Evolutionary conservation across 1,140 invertebrate genomes (phyloP), one percentile per base, ranked within the genome.

Genomic region (Drosophila ogumai): DNA sequence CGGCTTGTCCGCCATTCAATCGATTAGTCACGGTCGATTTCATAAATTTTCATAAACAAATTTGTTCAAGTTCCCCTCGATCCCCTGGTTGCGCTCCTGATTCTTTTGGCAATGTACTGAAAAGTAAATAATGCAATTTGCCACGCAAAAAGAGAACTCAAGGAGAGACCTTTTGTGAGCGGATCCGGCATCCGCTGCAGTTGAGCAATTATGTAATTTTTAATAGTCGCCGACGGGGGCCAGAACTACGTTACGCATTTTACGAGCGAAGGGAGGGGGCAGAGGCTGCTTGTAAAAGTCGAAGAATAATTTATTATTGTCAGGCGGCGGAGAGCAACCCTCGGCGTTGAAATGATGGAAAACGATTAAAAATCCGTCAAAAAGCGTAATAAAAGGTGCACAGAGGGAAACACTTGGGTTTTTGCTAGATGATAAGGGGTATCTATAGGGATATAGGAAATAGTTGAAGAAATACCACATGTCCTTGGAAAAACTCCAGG

Each of bases 131-230:
- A 79, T 87, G 82, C 82, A 88, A 86, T 86, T 86, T 79, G 82
- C 59, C 64, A 86, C 79, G 75, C 65, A 78, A 46, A 44, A 40
- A 47, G 31, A 31, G 52, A 44, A 56, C 47, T 22, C 60, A 67
- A 63, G 41, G 34, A 65, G 60, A 63, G 61, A 65, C 69, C 63
- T 61, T 84, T 85, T 69, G 66, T 46, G 73, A 63, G 44, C 65
- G 61, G 40, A 47, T 78, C 55, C 50, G 47, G 67, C n/a, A 36
- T 72, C 22, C 44, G 82, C 69, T 79, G 82, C 82, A 86, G 66
- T 76, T 87, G 63, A 86, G 79, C 82, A 86, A 86, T 86, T 86
- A 79, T 87, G 82, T 86, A 82, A 86, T 86, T 87, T 86, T 86
- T 87, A 86, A 86, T 87, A 82, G 82, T 75, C 84, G 61, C 32